These are phyloP conservation scores for Ormyrus thymus DNA, from an alignment of 2,888 invertebrate genomes.

Conservation along the genomic window DNA sequence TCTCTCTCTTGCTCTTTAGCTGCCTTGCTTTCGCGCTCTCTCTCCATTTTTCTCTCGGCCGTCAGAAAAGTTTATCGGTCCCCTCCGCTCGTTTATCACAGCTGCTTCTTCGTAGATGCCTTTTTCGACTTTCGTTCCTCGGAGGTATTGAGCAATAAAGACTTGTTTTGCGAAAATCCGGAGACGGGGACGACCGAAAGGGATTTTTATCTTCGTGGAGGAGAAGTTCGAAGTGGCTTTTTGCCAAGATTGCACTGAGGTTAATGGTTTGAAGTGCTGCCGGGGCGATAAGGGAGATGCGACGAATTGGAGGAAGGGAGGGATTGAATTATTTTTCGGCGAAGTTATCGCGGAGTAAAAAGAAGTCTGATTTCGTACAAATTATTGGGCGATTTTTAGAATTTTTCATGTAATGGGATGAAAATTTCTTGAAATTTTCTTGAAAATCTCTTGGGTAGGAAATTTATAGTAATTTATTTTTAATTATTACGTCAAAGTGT, in stretches of 20 bases:
- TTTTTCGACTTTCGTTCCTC: neutral
- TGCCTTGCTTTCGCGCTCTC: constrained; percentile 14
- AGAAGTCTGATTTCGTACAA: too few species aligned
- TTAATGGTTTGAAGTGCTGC: neutral
- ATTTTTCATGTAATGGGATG: too few species aligned
- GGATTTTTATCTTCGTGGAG: constrained; percentile 3
- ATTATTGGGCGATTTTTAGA: too few species aligned
- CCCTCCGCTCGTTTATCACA: neutral
- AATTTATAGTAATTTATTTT: too few species aligned
- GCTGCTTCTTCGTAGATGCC: neutral
- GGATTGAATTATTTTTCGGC: too few species aligned
- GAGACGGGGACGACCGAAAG: neutral
- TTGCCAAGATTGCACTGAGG: neutral
- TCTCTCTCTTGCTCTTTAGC: constrained; percentile 12
- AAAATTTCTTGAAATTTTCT: too few species aligned
- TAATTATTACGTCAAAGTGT: too few species aligned
- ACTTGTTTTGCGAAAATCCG: neutral
- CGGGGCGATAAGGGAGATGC: too few species aligned
- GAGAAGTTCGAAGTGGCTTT: neutral
- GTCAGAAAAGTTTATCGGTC: neutral
- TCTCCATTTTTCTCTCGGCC: neutral
- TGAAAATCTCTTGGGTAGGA: too few species aligned
- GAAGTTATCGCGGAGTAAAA: too few species aligned
- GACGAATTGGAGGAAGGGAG: too few species aligned
- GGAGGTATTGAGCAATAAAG: constrained; percentile 8